Evolutionary conservation across 1,140 invertebrate genomes (phyloP).

Genomic region (Pararge aegeria): DNA sequence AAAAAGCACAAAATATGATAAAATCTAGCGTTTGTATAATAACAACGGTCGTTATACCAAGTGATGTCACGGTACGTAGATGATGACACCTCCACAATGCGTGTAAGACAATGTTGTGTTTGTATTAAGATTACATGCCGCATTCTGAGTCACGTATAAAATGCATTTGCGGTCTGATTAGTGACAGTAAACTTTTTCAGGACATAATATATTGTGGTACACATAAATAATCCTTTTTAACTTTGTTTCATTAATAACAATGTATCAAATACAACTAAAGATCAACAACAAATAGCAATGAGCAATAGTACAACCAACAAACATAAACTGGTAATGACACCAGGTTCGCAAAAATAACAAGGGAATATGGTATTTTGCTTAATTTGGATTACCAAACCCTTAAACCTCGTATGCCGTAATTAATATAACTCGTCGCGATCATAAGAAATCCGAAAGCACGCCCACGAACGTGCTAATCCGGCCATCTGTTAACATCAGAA

Average conservation of each 20-base stretch:
- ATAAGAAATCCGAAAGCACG: slow-evolving; percentile 40
- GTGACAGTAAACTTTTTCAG: background rate
- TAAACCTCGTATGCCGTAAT: too few species aligned
- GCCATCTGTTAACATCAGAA: slow-evolving; percentile 71
- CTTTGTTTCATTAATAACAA: too few species aligned
- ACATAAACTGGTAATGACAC: too few species aligned
- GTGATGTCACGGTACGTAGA: slow-evolving; percentile 47
- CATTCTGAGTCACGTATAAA: slow-evolving; percentile 8
- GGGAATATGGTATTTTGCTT: too few species aligned
- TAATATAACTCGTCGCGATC: slow-evolving; percentile 22
- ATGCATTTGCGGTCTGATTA: slow-evolving; percentile 4
- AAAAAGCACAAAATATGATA: slow-evolving; percentile 53
- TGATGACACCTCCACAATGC: slow-evolving; percentile 40
- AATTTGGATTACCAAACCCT: too few species aligned
- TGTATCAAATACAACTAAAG: too few species aligned
- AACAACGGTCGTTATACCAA: slow-evolving; percentile 63
- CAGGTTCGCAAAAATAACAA: too few species aligned
- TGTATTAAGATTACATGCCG: slow-evolving; percentile 27
- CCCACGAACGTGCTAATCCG: slow-evolving; percentile 64
- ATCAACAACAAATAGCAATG: too few species aligned
- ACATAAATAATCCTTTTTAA: background rate
- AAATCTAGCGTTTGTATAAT: slow-evolving; percentile 73
- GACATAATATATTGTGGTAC: background rate
- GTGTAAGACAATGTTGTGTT: slow-evolving; percentile 7
- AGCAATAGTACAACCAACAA: too few species aligned